Conservation (phyloP, 2,797 vertebrate species). For the Enteromius mattozi region DNA sequence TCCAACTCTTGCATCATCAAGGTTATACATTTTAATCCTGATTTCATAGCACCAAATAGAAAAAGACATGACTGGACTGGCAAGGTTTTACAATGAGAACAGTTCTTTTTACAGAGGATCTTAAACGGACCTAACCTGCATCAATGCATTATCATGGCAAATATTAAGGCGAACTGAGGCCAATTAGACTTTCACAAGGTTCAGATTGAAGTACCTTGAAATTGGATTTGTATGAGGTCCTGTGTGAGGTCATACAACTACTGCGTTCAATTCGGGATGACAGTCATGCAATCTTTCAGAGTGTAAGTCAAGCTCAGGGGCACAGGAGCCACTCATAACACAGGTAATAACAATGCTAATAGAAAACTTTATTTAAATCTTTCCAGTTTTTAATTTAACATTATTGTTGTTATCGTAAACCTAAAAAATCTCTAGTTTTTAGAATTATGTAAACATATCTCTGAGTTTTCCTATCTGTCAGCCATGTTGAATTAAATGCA, state of each 20-base stretch:
- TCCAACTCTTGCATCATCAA: constrained; percentile 22
- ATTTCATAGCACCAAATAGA: constrained; percentile 7
- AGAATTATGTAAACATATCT: not conserved
- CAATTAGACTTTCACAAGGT: constrained; percentile 13
- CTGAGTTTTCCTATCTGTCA: not conserved
- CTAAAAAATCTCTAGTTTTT: not conserved
- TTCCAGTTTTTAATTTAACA: not conserved
- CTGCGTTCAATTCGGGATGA: not conserved
- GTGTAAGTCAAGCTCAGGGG: not conserved
- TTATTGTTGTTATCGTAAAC: not conserved
- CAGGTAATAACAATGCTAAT: not conserved
- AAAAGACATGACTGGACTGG: not conserved
- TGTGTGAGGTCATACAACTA: constrained; percentile 1
- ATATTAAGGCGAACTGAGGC: not conserved
- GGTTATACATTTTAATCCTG: not conserved
- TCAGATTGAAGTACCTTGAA: not conserved
- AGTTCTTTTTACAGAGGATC: not conserved
- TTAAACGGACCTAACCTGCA: not conserved
- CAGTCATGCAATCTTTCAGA: not conserved
- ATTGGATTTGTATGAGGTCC: not conserved
- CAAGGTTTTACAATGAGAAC: not conserved
- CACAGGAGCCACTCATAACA: not conserved
- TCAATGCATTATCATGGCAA: not conserved
- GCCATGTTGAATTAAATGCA: constrained; percentile 22
- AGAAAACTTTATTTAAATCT: not conserved